Base-by-base conservation (phyloP, 2,888 invertebrate genomes). In the Dasysyrphus albostriatus region DNA sequence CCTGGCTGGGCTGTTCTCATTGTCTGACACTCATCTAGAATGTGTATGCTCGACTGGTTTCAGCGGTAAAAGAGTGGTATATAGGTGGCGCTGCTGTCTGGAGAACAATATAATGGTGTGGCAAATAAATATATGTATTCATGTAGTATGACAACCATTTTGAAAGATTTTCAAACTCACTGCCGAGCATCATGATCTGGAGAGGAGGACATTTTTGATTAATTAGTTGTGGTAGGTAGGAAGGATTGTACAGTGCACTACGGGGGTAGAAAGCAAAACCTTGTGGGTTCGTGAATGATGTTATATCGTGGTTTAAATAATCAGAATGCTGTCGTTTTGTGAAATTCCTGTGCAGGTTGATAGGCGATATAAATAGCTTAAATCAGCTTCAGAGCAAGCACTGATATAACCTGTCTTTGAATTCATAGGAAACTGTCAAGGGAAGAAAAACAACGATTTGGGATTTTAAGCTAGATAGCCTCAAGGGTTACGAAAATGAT, bases 121-220 rank as follows among this genome's bases (percentile, higher is more conserved):
- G 77, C 44, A 59, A 59, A 29, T n/a, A 29, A 7, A 54, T 54
- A 83, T 54, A 9, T 7, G 32, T 14, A 54, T 54, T 75, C 29
- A 9, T 7, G 32, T 24, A 39, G 78, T 78, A 87, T 79, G 87
- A 79, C 87, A 87, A 83, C 74, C 70, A 83, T 75, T 87, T 83
- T 59, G 74, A 74, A 87, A 87, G 83, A 87, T 83, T 83, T 83
- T 87, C 78, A 83, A 87, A 49, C 65, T 67, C 83, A 75, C 77
- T 76, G 61, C 78, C 51, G 73, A 44, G 78, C 70, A 82, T 82
- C 29, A 42, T n/a, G 29, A 44, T 37, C 19, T 70, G 75, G 47
- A 65, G 65, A 75, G 70, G 82, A 74, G 70, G 83, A 87, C 56
- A 83, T 78, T 87, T 87, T 79, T 87, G 87, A 87, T 87, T 87